These are phyloP conservation scores for Brachionus manjavacas DNA, from an alignment of 1,140 invertebrate species.

Conservation along the genomic window DNA sequence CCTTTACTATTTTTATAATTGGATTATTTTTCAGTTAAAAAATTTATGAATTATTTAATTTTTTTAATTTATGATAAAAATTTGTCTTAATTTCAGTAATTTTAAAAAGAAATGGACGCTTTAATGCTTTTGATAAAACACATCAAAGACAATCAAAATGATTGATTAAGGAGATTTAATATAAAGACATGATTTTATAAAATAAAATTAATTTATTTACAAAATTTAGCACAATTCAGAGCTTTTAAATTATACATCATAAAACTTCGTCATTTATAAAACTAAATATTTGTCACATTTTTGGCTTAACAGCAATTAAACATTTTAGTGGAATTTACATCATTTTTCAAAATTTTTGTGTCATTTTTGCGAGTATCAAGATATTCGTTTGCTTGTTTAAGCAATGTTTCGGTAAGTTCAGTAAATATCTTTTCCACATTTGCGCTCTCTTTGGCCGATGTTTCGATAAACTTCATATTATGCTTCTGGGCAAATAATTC, in stretches of 20 bases:
- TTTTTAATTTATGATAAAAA: too few relatives aligned
- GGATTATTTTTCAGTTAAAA: too few relatives aligned
- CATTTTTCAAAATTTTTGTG: neutral
- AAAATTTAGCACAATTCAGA: neutral
- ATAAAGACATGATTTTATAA: neutral
- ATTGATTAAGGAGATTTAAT: neutral
- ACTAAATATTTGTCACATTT: neutral
- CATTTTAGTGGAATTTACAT: neutral
- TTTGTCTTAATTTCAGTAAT: too few relatives aligned
- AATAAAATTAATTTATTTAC: neutral
- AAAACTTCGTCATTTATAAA: neutral
- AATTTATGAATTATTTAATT: too few relatives aligned
- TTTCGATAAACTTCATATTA: constrained; percentile 72
- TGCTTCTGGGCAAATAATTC: constrained; percentile 89
- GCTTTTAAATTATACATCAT: neutral
- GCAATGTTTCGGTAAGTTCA: constrained; percentile 70
- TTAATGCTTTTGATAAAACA: too few relatives aligned
- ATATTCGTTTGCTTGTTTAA: constrained; percentile 49
- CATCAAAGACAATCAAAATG: too few relatives aligned
- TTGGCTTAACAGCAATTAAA: neutral
- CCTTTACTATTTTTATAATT: too few relatives aligned
- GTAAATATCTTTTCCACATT: constrained; percentile 69
- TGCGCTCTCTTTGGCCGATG: constrained; percentile 55
- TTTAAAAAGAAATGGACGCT: too few relatives aligned
- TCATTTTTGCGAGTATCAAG: neutral